Evolutionary conservation across 2,797 vertebrate genomes (phyloP), one percentile per base, ranked within the genome.

Genomic region (Paguma larvata): DNA sequence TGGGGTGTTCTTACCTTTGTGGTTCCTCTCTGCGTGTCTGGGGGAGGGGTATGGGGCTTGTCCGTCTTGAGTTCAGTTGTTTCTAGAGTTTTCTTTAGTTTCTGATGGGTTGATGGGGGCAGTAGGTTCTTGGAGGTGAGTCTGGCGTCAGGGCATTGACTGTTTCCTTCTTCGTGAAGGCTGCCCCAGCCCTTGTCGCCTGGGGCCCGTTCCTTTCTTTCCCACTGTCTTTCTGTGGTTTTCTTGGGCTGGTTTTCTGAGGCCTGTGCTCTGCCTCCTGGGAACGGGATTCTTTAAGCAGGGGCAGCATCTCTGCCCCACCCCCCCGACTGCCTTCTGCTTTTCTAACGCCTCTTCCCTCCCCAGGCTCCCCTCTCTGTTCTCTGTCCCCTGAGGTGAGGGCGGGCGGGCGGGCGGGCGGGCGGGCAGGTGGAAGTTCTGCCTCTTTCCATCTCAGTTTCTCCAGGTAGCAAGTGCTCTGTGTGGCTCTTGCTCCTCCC

Each of bases 61-160:
- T 92, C 94, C 82, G 97, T 90, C 85, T 95, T 93, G 96, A 92
- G 95, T 65, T 93, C 86, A 79, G 95, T 19, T 10, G 5, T 48
- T 41, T 32, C 27, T 25, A 51, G 44, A 16, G 34, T 68, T 44
- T 30, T 5, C 10, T 65, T 13, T 11, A 27, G 53, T 83, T 93
- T 84, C 12, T 41, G 38, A 65, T 46, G 72, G 78, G 53, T 65
- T 77, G 67, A 51, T 53, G 65, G 46, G 53, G 34, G 44, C 5
- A 30, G 1, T 89, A 15, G 59, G 30, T 53, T n/a, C 13, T 30
- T 27, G 23, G 21, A 65, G 91, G 11, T 0, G 10, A 44, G 27
- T 41, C 2, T 92, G 73, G 88, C 38, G 77, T 27, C 1, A 1
- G 23, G 63, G 72, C 5, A 19, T 34, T 3, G 56, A 27, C 7